Evolutionary conservation across 2,888 invertebrate species (phyloP), one percentile per base, ranked within the genome.

Genomic region (Drosophila macrospina): DNA sequence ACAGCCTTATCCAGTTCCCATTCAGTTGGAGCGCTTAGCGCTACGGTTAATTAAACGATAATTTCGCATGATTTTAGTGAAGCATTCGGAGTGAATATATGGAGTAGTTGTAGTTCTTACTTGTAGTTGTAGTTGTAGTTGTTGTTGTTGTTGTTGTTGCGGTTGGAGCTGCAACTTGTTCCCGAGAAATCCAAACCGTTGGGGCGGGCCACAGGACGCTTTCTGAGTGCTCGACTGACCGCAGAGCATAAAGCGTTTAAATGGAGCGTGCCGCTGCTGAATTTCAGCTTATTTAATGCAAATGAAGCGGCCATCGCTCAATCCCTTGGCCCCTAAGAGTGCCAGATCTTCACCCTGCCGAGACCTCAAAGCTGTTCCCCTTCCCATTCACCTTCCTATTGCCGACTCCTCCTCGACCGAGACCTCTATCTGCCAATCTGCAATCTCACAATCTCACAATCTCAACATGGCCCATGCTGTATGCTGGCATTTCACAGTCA

Each of bases 201-300:
- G 11, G 44, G 47, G 32, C 7, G 61, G 28, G 45, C 44, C 44
- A 56, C 66, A 56, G 67, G 59, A 75, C 52, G 69, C 51, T 45
- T 51, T 57, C 13, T 47, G 63, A 61, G 52, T 20, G 74, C 74
- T 63, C 71, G 42, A 63, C 63, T 70, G 81, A 77, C 77, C 73
- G 50, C 60, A 63, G 66, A 69, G 77, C 80, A 84, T 84, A 78
- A 79, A 85, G 81, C 78, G 69, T 63, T 81, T 77, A 78, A 85
- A 84, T 85, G 80, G 71, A 86, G 85, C 90, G 80, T 89, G 78
- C 77, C 82, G 88, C 90, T 89, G 79, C 83, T 87, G 89, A 86
- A 91, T 89, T 90, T 89, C 87, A 91, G 90, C 91, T 91, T 90
- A 91, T 91, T 91, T 91, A 90, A 91, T 91, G 90, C 89, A 90